Base-by-base conservation (phyloP, 1,140 invertebrate species). In the Ctenoplectra terminalis region DNA sequence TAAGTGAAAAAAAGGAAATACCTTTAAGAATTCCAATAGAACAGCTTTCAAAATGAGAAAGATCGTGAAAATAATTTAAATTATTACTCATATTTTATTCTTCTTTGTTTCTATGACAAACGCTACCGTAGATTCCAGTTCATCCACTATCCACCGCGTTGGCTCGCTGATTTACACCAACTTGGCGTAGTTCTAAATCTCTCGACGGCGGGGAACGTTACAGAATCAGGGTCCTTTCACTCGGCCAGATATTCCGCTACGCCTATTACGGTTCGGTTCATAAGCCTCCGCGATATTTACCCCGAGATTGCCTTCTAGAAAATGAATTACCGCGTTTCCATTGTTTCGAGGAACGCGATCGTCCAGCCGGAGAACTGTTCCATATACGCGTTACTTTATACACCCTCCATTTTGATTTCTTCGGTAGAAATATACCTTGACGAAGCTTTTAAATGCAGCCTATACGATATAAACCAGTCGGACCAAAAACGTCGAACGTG, bases 261-360 rank as follows among this genome's bases (percentile, higher is more conserved):
- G 26, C 40, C 54, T 46, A 79, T 79, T 61, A 40, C n/a, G 37
- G 54, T 61, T 48, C 40, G 54, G 64, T 37, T 43, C 54, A 11
- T 34, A n/a, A 64, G 76, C 43, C 29, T 63, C 40, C 40, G 58
- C 40, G 73, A 85, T 77, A 77, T 48, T 52, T 43, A 15, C 70
- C 54, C 37, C 43, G 64, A 37, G 69, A 83, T 80, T 61, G 64
- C 73, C 77, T 87, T 61, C 56, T 76, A 73, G 63, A 86, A 80
- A 87, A 86, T 79, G 46, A 70, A 86, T 58, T 52, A 74, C 54
- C 40, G 70, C 56, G 71, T 71, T 84, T 71, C 34, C 64, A 85
- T 84, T 40, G 52, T 46, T 81, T 70, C 64, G 34, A 34, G 43
- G 58, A 85, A 81, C 40, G 15, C 43, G 40, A 23, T 46, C 48